These are phyloP conservation scores for Microtus richardsoni DNA, from an alignment of 2,113 vertebrate species.

Conservation along the genomic window DNA sequence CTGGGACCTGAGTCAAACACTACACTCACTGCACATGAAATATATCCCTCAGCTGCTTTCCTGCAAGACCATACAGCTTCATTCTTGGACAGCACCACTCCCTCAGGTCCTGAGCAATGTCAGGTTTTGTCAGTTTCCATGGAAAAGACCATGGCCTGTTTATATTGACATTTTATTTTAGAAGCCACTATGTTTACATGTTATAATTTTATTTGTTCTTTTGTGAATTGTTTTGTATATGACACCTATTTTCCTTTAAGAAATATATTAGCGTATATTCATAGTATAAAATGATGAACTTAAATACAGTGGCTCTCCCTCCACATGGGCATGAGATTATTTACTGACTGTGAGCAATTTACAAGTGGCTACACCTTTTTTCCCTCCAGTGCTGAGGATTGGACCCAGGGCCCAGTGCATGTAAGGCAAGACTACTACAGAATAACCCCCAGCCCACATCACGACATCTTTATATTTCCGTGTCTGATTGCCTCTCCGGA, in stretches of 20 bases:
- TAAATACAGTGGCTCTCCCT: not conserved
- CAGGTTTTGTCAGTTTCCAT: not conserved
- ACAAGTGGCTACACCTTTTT: not conserved
- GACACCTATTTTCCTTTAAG: not conserved
- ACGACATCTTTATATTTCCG: not conserved
- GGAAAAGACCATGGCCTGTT: not conserved
- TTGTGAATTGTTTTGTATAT: not conserved
- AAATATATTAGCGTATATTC: not conserved
- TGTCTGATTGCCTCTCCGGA: not conserved
- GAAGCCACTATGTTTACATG: not conserved
- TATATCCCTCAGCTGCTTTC: not conserved
- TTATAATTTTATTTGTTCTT: not conserved
- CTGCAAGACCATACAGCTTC: not conserved
- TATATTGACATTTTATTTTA: slow-evolving; percentile 1
- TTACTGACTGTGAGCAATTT: not conserved
- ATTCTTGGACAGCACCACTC: not conserved
- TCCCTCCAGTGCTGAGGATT: not conserved
- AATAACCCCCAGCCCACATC: not conserved
- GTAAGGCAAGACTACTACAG: not conserved
- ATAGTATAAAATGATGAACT: not conserved
- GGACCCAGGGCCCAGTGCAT: not conserved
- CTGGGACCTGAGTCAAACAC: not conserved
- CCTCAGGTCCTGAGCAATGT: not conserved
- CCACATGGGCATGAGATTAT: not conserved
- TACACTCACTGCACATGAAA: not conserved